phyloP scores from a whole-genome alignment of 30 jellyfish, hydroid and myxozoan species.

The Nemopilema nomurai region DNA sequence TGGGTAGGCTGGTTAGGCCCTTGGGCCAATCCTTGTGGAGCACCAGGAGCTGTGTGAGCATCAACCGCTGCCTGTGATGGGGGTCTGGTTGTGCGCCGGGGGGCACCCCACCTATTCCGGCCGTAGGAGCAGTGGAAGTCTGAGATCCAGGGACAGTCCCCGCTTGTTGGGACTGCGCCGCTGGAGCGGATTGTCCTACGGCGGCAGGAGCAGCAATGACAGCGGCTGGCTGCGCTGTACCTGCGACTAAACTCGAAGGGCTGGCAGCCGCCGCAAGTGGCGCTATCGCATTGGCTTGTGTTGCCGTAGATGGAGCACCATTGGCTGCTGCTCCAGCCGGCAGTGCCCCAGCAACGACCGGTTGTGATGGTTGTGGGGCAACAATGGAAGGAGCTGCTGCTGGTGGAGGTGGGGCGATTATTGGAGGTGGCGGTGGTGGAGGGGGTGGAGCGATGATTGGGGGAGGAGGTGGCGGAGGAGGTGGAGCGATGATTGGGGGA shows the following conservation, averaged over 20 bases:
- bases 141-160: conserved; percentile 7
- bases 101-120: no score
- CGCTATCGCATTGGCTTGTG: conserved; percentile 1
- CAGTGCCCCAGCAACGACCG: conserved; percentile 44
- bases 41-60: background rate
- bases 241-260: conserved; percentile 23
- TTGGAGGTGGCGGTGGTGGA: conserved; percentile 63
- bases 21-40: background rate
- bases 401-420: conserved; percentile 4
- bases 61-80: background rate
- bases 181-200: conserved; percentile 33
- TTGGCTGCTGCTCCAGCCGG: conserved; percentile 42
- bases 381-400: conserved; percentile 56
- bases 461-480: conserved; percentile 69
- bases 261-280: conserved; percentile 25
- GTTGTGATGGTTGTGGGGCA: conserved; percentile 46
- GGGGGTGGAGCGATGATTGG: conserved; percentile 37
- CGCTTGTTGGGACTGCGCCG: conserved; percentile 30
- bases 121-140: no score
- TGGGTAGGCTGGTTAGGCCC: background rate
- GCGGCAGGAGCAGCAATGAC: conserved; percentile 27
- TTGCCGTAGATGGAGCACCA: conserved; percentile 15
- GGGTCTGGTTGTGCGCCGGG: background rate
- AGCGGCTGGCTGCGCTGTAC: conserved; percentile 24
- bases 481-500: conserved; percentile 31